Conservation (phyloP, 2,113 vertebrate genomes). For the Myocastor coypus region DNA sequence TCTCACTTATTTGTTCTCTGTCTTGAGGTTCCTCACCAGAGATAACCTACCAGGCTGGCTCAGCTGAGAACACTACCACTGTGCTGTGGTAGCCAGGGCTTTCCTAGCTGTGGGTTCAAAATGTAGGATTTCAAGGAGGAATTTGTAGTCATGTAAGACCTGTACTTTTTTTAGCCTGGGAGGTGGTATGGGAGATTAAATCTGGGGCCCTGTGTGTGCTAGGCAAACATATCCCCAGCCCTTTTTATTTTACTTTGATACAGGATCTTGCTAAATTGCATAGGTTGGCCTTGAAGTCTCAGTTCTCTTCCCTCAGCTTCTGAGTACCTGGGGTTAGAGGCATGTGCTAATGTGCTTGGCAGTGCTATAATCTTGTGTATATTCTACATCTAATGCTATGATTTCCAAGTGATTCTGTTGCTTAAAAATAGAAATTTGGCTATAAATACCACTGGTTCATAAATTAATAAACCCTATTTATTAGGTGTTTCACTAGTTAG, state of each 20-base stretch:
- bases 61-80: neutral
- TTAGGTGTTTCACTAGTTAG: conserved; percentile 3
- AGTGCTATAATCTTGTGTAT: neutral
- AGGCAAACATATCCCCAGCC: neutral
- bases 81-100: neutral
- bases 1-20: neutral
- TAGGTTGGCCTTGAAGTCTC: neutral
- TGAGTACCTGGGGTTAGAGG: neutral
- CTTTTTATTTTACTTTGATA: neutral
- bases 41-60: neutral
- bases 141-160: neutral
- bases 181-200: neutral
- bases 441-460: neutral
- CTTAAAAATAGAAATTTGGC: neutral
- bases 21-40: neutral
- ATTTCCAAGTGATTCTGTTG: conserved; percentile 1
- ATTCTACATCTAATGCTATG: neutral
- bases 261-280: neutral
- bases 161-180: neutral
- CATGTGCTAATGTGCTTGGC: neutral
- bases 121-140: neutral
- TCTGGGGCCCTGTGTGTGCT: neutral
- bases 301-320: neutral
- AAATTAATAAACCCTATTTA: conserved; percentile 11
- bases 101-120: neutral